phyloP scores from a whole-genome alignment of 2,113 vertebrate genomes.

The Lanius ludovicianus region DNA sequence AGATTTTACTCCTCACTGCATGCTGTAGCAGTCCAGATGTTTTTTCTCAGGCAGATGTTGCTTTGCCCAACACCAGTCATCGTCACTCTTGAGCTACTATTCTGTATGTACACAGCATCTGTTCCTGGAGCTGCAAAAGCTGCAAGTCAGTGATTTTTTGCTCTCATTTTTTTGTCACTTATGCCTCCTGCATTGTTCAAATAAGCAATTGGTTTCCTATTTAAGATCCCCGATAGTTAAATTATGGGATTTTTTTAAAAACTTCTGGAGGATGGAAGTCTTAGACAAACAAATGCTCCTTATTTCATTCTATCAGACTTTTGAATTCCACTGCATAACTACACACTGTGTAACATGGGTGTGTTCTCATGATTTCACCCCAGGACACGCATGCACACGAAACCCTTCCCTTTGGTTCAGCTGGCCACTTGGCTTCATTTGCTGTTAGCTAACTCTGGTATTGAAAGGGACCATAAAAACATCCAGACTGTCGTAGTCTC shows the following conservation, averaged over 20 bases:
- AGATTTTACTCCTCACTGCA: constrained; percentile 9
- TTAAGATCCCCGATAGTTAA: not conserved
- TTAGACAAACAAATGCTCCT: not conserved
- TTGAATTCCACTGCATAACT: accelerated
- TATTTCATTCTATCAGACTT: constrained; percentile 2
- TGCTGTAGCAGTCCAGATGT: constrained; percentile 26
- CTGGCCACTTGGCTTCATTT: not conserved
- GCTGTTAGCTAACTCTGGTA: not conserved
- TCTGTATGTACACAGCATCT: not conserved
- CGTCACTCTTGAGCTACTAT: not conserved
- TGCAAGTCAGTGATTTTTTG: not conserved
- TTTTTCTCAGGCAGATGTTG: constrained; percentile 34
- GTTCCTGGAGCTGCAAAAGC: not conserved
- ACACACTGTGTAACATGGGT: not conserved
- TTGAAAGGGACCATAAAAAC: not conserved
- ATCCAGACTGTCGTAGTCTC: not conserved
- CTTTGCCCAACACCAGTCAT: constrained; percentile 13
- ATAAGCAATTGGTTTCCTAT: constrained; percentile 20
- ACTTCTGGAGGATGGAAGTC: not conserved
- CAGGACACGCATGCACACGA: not conserved
- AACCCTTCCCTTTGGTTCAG: not conserved
- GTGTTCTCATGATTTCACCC: not conserved
- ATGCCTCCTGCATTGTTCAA: not conserved
- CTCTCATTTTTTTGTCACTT: not conserved
- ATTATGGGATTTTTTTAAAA: not conserved